Evolutionary conservation across 2,797 vertebrate species (phyloP).

Genomic region (Brotula barbata): DNA sequence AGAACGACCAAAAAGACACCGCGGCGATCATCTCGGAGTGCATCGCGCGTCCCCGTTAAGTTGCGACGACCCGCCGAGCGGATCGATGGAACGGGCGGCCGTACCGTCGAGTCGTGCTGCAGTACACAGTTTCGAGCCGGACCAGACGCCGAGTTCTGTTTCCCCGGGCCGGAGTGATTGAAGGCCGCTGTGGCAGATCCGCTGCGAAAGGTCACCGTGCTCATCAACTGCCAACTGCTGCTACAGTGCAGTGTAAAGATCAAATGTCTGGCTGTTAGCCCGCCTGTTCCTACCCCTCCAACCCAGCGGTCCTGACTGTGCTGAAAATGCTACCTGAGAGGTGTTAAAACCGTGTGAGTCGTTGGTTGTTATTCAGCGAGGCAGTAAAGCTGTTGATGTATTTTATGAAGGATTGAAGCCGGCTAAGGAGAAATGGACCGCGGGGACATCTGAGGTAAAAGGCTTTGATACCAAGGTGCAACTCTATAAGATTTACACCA

Average conservation of each 20-base stretch:
- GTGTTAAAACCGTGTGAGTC: conserved; percentile 15
- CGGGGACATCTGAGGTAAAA: conserved; percentile 4
- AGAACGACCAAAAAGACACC: no score
- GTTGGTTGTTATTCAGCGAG: conserved; percentile 17
- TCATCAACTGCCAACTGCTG: conserved; percentile 71
- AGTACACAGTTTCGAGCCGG: conserved; percentile 44
- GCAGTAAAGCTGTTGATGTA: conserved; percentile 24
- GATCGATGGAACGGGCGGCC: conserved; percentile 53
- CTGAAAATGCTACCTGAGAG: conserved; percentile 32
- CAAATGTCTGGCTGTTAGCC: conserved; percentile 55
- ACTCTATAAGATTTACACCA: conserved; percentile 16
- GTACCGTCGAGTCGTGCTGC: conserved; percentile 46
- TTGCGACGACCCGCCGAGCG: conserved; percentile 21
- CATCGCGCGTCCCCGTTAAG: conserved; percentile 23
- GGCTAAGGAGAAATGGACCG: conserved; percentile 24
- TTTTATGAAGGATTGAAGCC: conserved; percentile 15
- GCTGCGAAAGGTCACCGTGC: conserved; percentile 66
- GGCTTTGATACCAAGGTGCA: conserved; percentile 11
- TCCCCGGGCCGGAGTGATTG: conserved; percentile 61
- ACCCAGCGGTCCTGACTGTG: conserved; percentile 9
- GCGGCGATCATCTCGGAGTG: no score
- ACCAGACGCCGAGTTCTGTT: conserved; percentile 44
- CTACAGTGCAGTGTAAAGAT: conserved; percentile 66
- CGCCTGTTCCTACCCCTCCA: conserved; percentile 37
- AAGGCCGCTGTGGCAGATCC: conserved; percentile 59